A percentile compares a stretch with the other conserved stretches of the same genome.
phyloP scores from a whole-genome alignment of 2,888 invertebrate genomes.

The Nemurella pictetii region DNA sequence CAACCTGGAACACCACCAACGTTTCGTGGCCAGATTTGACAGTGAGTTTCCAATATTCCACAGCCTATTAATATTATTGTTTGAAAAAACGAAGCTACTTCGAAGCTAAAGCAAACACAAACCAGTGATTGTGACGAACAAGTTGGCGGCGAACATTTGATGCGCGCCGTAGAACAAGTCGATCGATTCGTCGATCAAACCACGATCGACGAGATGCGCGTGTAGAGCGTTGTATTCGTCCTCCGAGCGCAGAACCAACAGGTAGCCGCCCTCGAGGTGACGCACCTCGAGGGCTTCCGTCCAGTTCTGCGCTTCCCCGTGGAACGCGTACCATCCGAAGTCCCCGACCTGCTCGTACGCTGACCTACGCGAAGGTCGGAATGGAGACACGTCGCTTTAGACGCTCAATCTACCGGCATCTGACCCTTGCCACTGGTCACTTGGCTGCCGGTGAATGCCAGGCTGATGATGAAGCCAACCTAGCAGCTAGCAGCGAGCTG shows the following conservation, averaged over 20 bases:
- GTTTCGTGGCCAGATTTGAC: not conserved
- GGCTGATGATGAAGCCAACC: no score
- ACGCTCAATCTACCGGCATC: no score
- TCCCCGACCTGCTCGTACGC: not conserved
- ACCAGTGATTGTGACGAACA: not conserved
- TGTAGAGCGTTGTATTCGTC: not conserved
- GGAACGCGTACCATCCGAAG: not conserved
- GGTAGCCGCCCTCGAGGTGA: not conserved
- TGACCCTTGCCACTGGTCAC: no score
- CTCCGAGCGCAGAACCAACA: not conserved
- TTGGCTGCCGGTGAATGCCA: no score
- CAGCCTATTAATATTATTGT: no score
- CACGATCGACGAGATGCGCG: not conserved
- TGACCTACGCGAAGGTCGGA: no score
- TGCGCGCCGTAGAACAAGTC: not conserved
- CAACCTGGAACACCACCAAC: no score
- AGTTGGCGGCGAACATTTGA: not conserved
- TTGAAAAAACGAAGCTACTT: no score
- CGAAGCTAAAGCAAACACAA: no score
- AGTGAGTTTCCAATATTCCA: no score
- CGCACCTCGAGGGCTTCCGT: not conserved
- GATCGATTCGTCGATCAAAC: not conserved
- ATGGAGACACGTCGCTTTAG: no score
- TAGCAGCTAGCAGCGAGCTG: no score
- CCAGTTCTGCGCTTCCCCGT: not conserved